Evolutionary conservation across 2,797 vertebrate genomes (phyloP).

Genomic region (Acridotheres tristis): DNA sequence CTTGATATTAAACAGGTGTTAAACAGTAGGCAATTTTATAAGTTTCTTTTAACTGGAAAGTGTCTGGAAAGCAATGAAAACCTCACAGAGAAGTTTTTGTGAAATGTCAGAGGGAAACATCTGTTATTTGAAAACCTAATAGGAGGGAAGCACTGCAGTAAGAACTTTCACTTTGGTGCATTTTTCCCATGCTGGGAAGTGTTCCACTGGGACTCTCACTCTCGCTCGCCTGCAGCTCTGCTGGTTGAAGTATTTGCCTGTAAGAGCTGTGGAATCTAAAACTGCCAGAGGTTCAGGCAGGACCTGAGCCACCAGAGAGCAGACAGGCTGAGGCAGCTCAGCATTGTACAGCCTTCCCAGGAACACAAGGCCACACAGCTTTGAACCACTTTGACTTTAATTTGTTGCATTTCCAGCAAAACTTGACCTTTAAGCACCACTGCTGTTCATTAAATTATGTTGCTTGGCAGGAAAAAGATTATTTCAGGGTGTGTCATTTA

Average conservation of each 20-base stretch:
- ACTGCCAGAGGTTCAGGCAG: not conserved
- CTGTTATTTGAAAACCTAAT: constrained; percentile 20
- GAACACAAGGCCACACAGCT: not conserved
- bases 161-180: not conserved
- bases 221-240: not conserved
- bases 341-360: not conserved
- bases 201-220: not conserved
- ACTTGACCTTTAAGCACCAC: not conserved
- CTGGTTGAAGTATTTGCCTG: not conserved
- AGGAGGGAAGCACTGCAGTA: not conserved
- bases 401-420: not conserved
- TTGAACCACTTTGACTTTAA: not conserved
- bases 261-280: not conserved
- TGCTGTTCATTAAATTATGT: not conserved
- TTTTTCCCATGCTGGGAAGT: not conserved
- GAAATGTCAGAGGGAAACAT: constrained; percentile 51
- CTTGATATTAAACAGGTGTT: constrained; percentile 56
- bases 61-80: constrained; percentile 46
- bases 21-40: constrained; percentile 46
- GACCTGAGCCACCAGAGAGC: not conserved
- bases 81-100: constrained; percentile 24
- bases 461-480: not conserved
- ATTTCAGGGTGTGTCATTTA: not conserved
- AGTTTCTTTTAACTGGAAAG: constrained; percentile 18
- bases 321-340: not conserved